Evolutionary conservation across 2,888 invertebrate species (phyloP).

Genomic region (Caenorhabditis japonica): DNA sequence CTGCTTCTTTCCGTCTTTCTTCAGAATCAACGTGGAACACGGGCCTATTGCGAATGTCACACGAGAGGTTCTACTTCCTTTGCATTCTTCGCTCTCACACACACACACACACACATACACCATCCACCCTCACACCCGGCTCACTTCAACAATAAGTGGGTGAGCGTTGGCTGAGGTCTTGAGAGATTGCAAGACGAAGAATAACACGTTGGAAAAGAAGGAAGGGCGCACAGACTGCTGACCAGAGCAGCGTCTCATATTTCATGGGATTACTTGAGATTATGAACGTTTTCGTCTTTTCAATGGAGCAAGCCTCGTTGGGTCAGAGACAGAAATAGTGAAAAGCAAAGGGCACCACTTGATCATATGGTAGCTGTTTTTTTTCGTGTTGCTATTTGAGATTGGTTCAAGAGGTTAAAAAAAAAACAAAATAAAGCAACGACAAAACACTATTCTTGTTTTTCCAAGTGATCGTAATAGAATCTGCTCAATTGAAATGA

Average conservation of each 20-base stretch:
- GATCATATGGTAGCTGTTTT: too few species aligned
- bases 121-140: slow-evolving; percentile 35
- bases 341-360: background rate
- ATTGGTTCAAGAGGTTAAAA: too few species aligned
- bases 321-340: slow-evolving; percentile 10
- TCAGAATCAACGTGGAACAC: slow-evolving; percentile 42
- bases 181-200: slow-evolving; percentile 27
- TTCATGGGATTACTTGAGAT: slow-evolving; percentile 52
- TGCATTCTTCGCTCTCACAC: slow-evolving; percentile 20
- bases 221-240: too few species aligned
- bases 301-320: slow-evolving; percentile 5
- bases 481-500: too few species aligned
- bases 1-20: slow-evolving; percentile 8
- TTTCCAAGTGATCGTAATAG: too few species aligned
- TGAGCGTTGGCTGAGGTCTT: slow-evolving; percentile 24
- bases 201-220: slow-evolving; percentile 27
- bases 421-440: too few species aligned
- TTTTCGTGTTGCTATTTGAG: too few species aligned
- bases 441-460: too few species aligned
- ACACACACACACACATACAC: slow-evolving; percentile 15
- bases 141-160: slow-evolving; percentile 51
- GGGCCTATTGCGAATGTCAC: slow-evolving; percentile 36
- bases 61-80: slow-evolving; percentile 32
- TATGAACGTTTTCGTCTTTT: slow-evolving; percentile 26
- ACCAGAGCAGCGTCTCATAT: slow-evolving; percentile 25